Evolutionary conservation across 2,797 vertebrate species (phyloP), one percentile per base, ranked within the genome.

Genomic region (Protosalanx chinensis): DNA sequence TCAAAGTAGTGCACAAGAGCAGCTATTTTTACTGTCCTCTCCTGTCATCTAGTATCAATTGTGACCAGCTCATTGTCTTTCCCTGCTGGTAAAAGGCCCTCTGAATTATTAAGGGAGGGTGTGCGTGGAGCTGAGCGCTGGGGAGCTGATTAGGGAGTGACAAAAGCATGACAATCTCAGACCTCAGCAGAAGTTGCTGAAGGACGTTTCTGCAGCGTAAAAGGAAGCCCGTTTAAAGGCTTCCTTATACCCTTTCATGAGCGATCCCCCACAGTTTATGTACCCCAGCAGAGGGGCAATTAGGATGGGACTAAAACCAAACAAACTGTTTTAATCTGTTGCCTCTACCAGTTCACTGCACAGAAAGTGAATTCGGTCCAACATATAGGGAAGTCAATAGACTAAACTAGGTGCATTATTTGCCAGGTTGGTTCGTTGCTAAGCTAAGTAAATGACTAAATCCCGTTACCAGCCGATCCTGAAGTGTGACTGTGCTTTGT

Each of bases 81-180:
- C n/a, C 57, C 13, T 74, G 80, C 77, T 71, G 78, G 81, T 75
- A 72, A 83, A 84, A 77, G 68, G 79, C 72, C 78, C 70, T 81
- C 73, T 91, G 80, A 90, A 91, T 90, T 88, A 90, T 88, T 90
- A 87, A 90, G 69, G 77, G 78, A 81, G 51, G 33, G 67, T 56
- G 46, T 67, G 82, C 60, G 82, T 80, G 85, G 82, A 79, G 77
- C 82, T 82, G 76, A 87, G 86, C 85, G 84, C 82, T 84, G 79
- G 80, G 85, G 86, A 84, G 80, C 82, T 84, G 84, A 87, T 90
- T 83, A 88, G 64, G 72, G 75, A 84, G 82, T 68, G 80, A 85
- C 82, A 84, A 82, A 73, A 87, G 82, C 79, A 84, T 65, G 63
- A 72, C 73, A 86, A 90, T 85, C 84, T 86, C 82, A 81, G 83